Base-by-base conservation (phyloP, 2,113 vertebrate genomes). In the Taxidea taxus region DNA sequence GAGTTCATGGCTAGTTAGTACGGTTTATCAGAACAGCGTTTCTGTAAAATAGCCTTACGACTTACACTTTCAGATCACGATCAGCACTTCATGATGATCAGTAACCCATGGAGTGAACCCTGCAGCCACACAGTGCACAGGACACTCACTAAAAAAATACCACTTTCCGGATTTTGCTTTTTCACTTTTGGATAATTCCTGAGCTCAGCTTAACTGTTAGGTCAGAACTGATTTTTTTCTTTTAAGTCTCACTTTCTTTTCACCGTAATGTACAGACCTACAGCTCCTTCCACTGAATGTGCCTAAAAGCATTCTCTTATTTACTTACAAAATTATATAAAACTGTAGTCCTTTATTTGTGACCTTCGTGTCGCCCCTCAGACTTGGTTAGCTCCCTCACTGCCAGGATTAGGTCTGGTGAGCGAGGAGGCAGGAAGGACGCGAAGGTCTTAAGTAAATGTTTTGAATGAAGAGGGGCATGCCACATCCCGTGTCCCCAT, bases 291-390 rank as follows among this genome's bases (percentile, higher is more conserved):
- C 92, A 82, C 7, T 81, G 60, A 75, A 87, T 90, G 64, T 94
- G 66, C 74, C 87, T 94, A 70, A 97, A 94, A 95, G 89, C 81
- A 87, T 39, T 96, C 15, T 92, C 15, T 88, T 82, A 62, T 96
- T 98, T 97, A 98, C 96, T 97, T 98, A 98, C 42, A 97, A 98
- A 98, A 96, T 97, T 97, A 95, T 97, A 98, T 90, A 97, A 98
- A 98, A 98, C 95, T 95, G 97, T 91, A 98, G 62, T 96, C 77
- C 31, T 95, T 98, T 81, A 72, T 49, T 78, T 78, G 42, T 82
- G 97, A 94, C 60, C 51, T 42, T 87, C 95, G 42, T 97, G 84
- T 97, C 86, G 80, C 90, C 96, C 95, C 97, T 98, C 97, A 94
- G 97, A 75, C 84, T 42, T 25, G 29, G 39, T 66, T 49, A 13